Base-by-base conservation (phyloP, 2,113 vertebrate genomes). In the Datnioides undecimradiatus region DNA sequence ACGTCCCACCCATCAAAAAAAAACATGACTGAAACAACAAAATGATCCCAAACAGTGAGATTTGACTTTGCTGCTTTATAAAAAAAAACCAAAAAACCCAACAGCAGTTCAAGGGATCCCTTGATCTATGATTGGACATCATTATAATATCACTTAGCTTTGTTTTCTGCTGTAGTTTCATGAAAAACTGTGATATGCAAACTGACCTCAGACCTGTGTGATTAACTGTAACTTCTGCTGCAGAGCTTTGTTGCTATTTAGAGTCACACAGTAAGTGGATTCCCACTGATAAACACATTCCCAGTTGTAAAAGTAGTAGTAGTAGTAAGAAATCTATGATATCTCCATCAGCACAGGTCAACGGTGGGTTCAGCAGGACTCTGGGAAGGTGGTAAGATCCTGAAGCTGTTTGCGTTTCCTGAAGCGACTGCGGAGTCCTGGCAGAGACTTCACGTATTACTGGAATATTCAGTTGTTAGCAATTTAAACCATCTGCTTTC, bases 401-500 rank as follows among this genome's bases (percentile, higher is more conserved):
- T 13, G 63, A 65, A 65, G 57, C 17, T 76, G 38, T 62, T 59
- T 25, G 31, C n/a, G 54, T 76, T 77, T 79, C 71, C 54, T 66
- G 62, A 19, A 31, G 62, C 11, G 6, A 62, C 45, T 55, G 63
- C 60, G 23, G 66, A 58, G 76, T 72, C 59, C 72, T 88, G 88
- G 79, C 84, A 83, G 33, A 0, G 13, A 40, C 29, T 57, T 31
- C 0, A 34, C 5, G 19, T 46, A 6, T 90, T 90, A 90, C 86
- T 69, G 88, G 89, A 85, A 90, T 2, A 84, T 33, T 55, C 84
- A 77, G 36, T 73, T 76, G 70, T 82, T 73, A 43, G 58, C 40
- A 73, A 62, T 77, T 75, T 59, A 31, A 65, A 29, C 48, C 88
- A 90, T 88, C 86, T 88, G 89, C 40, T 83, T 79, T 76, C 54